Evolutionary conservation across 1,140 invertebrate genomes (phyloP), one percentile per base, ranked within the genome.

Genomic region (Streblospio benedicti): DNA sequence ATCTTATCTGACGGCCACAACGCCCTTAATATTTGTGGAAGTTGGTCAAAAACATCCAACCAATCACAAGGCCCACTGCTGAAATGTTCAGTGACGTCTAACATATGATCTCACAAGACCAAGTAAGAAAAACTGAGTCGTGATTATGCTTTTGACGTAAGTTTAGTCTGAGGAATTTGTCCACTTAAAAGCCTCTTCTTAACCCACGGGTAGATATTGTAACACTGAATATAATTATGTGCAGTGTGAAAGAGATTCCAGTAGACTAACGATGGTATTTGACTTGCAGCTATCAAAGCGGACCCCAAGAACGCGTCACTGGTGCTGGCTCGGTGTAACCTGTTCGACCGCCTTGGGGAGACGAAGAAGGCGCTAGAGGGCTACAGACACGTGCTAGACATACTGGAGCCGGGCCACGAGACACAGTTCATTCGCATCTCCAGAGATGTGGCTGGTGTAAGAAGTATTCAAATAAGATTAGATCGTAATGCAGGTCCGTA

Each of bases 331-430:
- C 82, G 90, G 69, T 83, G 88, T 14, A 81, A 85, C 51, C 73
- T 90, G 2, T 75, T 89, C 61, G 84, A 88, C 67, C 71, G 81
- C 47, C 75, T 86, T 44, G 88, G 86, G 20, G 87, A 91, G 57
- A 83, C 81, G 28, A 86, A 84, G 64, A 83, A 83, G 57, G 83
- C 84, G 5, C 70, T 91, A 32, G 83, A 83, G 62, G 87, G 86
- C 12, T 93, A 88, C 72, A 79, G 86, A 5, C 83, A 84, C 69
- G 82, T 93, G 67, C 76, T 93, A 18, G 81, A 83, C 30, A 47
- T 84, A 5, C 74, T 90, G 32, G 80, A 78, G 47, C 76, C 83
- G 4, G 80, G 82, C 49, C 82, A 90, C 71, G 83, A 83, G 20
- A 80, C 84, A 12, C 27, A 45, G 16, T 62, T 38, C 27, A 31